A percentile compares a stretch with the other conserved stretches of the same genome.
These are phyloP conservation scores for Drosophila prolongata DNA, from an alignment of 2,888 invertebrate genomes.

Conservation along the genomic window DNA sequence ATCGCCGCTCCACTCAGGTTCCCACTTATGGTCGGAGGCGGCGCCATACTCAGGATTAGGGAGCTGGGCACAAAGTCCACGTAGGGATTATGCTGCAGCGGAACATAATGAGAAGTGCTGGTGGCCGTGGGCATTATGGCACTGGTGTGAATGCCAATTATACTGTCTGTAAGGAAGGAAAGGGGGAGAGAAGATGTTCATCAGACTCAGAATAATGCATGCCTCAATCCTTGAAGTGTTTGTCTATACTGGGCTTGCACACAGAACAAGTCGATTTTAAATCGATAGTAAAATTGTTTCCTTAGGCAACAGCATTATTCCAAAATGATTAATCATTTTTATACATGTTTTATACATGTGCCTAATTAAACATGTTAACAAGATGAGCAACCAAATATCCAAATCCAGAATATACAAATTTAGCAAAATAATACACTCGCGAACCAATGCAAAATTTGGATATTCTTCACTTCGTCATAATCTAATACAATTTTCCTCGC, in stretches of 20 bases:
- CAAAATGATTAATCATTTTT: no score
- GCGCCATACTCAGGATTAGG: slow-evolving; percentile 58
- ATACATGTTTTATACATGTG: no score
- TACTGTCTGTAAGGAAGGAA: slow-evolving; percentile 80
- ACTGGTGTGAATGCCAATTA: slow-evolving; percentile 83
- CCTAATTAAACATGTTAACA: no score
- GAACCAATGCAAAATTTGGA: no score
- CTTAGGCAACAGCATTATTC: no score
- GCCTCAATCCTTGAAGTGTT: neutral
- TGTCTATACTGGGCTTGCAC: neutral
- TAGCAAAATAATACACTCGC: no score
- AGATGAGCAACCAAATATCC: no score
- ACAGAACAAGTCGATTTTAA: no score
- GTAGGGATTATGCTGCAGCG: slow-evolving; percentile 79
- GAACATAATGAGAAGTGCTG: slow-evolving; percentile 60
- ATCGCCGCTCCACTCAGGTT: slow-evolving; percentile 59
- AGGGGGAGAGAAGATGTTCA: no score
- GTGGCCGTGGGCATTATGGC: slow-evolving; percentile 61
- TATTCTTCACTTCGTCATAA: no score
- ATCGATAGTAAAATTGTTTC: neutral
- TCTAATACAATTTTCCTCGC: no score
- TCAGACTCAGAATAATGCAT: slow-evolving; percentile 16
- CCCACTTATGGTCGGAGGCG: slow-evolving; percentile 62
- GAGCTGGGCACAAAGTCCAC: slow-evolving; percentile 73
- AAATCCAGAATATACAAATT: no score